Base-by-base conservation (phyloP, 1,140 invertebrate species). In the Eumaeus atala region DNA sequence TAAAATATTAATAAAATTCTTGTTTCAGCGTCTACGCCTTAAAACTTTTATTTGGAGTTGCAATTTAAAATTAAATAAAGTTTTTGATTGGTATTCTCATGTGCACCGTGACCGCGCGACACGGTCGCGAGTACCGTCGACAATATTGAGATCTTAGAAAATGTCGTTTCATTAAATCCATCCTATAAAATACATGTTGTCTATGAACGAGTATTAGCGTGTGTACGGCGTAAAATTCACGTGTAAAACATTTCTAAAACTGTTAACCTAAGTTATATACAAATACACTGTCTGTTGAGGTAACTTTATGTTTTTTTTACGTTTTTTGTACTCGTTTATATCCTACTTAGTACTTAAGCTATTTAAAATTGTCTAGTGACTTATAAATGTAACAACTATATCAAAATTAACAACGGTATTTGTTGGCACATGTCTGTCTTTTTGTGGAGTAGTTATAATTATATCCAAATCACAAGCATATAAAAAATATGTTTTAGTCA, bases 321-420 rank as follows among this genome's bases (percentile, higher is more conserved):
- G 56, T 56, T 49, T 68, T 81, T 82, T 84, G 81, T 84, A 82
- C 77, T 84, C 61, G 60, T 70, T 68, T 55, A 51, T 51, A 58
- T 61, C 60, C 61, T 66, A 69, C 60, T 56, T 62, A 61, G 56
- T 62, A 70, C 59, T 72, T 66, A 59, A 40, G 63, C 64, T 80
- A 72, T 74, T 80, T 68, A 71, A 64, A 58, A 64, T 58, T 67
- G 64, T 67, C 70, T 79, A 75, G 50, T 66, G 62, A 62, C 77
- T 80, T 83, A 83, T 83, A 76, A 69, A 85, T 82, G 78, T 85
- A 85, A 71, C 70, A 83, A 85, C 82, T 85, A 83, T 78, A 71
- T 70, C 67, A 71, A 72, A 67, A 71, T 67, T 71, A 82, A 84
- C 75, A 81, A 82, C 70, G 66, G 64, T 73, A 72, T 70, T 68